Percentiles rank a stretch among this genome's conserved stretches.
Conservation (phyloP, 2,888 invertebrate genomes). For the Operophtera brumata region DNA sequence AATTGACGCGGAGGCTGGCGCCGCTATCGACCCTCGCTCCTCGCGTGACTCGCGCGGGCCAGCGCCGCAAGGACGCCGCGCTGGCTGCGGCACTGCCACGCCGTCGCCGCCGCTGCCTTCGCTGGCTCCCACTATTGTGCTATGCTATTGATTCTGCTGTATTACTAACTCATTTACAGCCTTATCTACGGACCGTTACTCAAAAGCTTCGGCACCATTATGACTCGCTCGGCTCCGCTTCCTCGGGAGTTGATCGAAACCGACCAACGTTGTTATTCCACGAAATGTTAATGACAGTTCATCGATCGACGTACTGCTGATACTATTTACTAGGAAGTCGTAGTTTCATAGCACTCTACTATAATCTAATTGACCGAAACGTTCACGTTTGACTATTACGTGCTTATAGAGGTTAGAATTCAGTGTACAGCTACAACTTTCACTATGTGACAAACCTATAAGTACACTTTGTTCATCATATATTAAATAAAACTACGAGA, state of each 20-base stretch:
- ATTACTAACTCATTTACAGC: conserved; percentile 27
- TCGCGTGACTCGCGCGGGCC: conserved; percentile 73
- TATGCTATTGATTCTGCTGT: conserved; percentile 31
- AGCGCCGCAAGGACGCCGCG: conserved; percentile 74
- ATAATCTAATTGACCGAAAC: background rate
- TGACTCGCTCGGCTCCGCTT: conserved; percentile 12
- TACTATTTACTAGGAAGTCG: conserved; percentile 7
- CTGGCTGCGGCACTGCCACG: conserved; percentile 69
- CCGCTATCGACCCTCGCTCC: conserved; percentile 74
- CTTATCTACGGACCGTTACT: conserved; percentile 19
- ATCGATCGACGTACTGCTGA: conserved; percentile 24
- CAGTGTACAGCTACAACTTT: background rate
- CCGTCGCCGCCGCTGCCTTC: conserved; percentile 45
- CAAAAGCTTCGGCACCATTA: conserved; percentile 17
- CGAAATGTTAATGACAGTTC: conserved; percentile 30
- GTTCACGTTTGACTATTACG: background rate
- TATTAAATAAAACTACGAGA: background rate
- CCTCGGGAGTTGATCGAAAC: conserved; percentile 14
- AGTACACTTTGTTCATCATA: background rate
- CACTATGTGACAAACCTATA: background rate
- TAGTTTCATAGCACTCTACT: conserved; percentile 1
- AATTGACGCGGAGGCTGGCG: conserved; percentile 72
- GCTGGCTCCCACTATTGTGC: conserved; percentile 36
- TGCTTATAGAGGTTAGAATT: background rate
- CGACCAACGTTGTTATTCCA: conserved; percentile 25